Base-by-base conservation (phyloP, 1,140 invertebrate species). In the Melipona quadrifasciata region DNA sequence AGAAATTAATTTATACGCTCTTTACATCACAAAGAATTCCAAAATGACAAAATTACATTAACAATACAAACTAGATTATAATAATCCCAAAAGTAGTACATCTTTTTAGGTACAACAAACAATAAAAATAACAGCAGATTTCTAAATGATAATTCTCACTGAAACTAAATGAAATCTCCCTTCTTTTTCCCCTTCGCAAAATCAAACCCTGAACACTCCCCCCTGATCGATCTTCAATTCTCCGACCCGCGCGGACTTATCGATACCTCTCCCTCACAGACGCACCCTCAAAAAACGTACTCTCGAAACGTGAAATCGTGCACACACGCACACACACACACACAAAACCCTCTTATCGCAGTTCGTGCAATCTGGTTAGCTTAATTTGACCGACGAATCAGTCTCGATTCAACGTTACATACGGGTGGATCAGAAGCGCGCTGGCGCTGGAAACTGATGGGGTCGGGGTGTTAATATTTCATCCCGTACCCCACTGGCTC, bases 381-480 rank as follows among this genome's bases (percentile, higher is more conserved):
- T 64, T 74, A 51, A 82, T 57, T 67, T 19, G 12, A 0, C 21
- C 34, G 14, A 17, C 67, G 34, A 87, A 87, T 82, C 87, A 81
- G 78, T 27, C 76, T 77, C 57, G 73, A 73, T 81, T 68, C 61
- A 71, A 17, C 34, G 67, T n/a, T 78, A 47, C 87, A 85, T 80
- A 85, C 67, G 77, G 71, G 73, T 75, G 64, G 58, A 87, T 90
- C 77, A 80, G 70, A 87, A 89, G 86, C 89, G 16, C 53, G 21
- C 39, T 47, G 6, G 39, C 91, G 86, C 80, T 85, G 80, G 80
- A 76, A 80, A 85, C 78, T 76, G 83, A 88, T 75, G 85, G 79
- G 83, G 88, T 76, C 84, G 82, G 79, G 79, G 90, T 91, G 91
- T 93, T 93, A 91, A 93, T 93, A 93, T 93, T 93, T 93, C 90